phyloP scores from a whole-genome alignment of 2,888 invertebrate species.

The Drosophila niveifrons region DNA sequence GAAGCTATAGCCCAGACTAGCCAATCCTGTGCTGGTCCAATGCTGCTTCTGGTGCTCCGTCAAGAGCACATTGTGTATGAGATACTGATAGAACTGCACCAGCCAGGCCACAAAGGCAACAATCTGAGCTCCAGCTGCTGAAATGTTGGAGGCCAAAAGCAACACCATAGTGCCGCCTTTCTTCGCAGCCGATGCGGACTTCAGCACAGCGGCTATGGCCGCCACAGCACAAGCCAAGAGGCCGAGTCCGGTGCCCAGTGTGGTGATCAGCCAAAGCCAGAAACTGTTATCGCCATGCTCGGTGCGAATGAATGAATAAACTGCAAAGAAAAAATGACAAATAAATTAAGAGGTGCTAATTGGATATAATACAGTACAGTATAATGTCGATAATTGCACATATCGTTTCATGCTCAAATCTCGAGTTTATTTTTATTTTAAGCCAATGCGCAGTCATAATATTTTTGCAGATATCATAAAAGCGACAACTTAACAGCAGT shows the following conservation, averaged over 20 bases:
- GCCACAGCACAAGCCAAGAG: slow-evolving; percentile 83
- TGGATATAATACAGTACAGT: not conserved
- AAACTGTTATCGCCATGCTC: slow-evolving; percentile 84
- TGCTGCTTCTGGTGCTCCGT: slow-evolving; percentile 91
- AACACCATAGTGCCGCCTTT: slow-evolving; percentile 83
- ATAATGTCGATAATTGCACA: no score
- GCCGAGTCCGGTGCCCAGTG: slow-evolving; percentile 84
- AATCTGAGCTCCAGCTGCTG: slow-evolving; percentile 90
- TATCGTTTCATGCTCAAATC: no score
- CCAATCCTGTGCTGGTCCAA: slow-evolving; percentile 93
- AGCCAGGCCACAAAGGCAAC: slow-evolving; percentile 93
- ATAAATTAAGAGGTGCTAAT: not conserved
- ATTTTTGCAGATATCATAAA: no score
- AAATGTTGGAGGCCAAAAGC: slow-evolving; percentile 83
- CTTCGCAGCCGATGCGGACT: slow-evolving; percentile 84
- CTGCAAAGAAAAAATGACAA: slow-evolving; percentile 52
- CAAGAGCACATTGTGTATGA: slow-evolving; percentile 93
- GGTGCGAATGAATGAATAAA: slow-evolving; percentile 81
- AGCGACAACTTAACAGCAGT: no score
- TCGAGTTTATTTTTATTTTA: no score
- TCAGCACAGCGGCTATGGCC: slow-evolving; percentile 85
- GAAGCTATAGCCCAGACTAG: slow-evolving; percentile 94
- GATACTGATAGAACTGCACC: slow-evolving; percentile 92
- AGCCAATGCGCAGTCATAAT: no score
- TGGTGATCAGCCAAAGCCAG: slow-evolving; percentile 84